Evolutionary conservation across 2,113 vertebrate species (phyloP), one percentile per base, ranked within the genome.

Genomic region (Euleptes europaea): DNA sequence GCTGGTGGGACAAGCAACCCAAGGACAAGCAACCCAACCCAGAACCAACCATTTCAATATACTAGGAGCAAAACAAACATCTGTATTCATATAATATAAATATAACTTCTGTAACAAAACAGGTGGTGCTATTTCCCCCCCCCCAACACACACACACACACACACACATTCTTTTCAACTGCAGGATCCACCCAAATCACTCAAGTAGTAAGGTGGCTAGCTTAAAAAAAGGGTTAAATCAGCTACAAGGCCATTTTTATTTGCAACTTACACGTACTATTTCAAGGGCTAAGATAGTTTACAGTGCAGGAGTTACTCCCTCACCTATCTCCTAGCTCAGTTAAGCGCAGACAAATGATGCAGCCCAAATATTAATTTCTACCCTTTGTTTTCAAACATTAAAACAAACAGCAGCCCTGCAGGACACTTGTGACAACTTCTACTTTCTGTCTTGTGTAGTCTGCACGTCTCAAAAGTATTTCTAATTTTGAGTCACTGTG

Each of bases 401-500:
- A 90, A 89, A 84, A 78, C 33, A 85, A 89, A 91, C 92, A 87
- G 71, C 69, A 90, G 83, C 13, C 78, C 82, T 67, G 60, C 0
- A 69, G 92, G 77, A 93, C 65, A 85, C 42, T 51, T 2, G 1
- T 26, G 54, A 86, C 21, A 83, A 84, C 80, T 87, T 92, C 85
- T 38, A 74, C 84, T 86, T 85, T 89, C 89, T 71, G 84, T 85
- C 82, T 92, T 65, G 77, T 69, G 78, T 78, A 74, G 83, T 88
- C 86, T 86, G 65, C 42, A 86, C 77, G 60, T 12, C 75, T 80
- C 88, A 42, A n/a, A 23, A 84, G 6, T 49, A 57, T 79, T 87
- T 42, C 67, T 1, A 11, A 86, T 88, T 90, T 87, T 86, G 89
- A 90, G 92, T 94, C 67, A 88, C 83, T 84, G 86, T 86, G 87